Evolutionary conservation across 2,113 vertebrate genomes (phyloP).

Genomic region (Phasianus colchicus): DNA sequence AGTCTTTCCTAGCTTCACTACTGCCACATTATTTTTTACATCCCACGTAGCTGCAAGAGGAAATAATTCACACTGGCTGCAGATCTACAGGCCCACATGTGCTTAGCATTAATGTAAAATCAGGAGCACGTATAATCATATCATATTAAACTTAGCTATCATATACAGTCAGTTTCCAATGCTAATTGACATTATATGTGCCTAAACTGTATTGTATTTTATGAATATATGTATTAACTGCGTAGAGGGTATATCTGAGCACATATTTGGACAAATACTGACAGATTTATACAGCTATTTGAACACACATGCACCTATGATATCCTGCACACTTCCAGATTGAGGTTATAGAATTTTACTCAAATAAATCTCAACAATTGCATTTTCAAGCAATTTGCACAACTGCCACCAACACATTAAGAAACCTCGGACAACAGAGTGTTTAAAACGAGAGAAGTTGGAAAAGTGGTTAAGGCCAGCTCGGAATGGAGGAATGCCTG

Average conservation of each 20-base stretch:
- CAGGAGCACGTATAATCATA: neutral
- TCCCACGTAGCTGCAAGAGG: neutral
- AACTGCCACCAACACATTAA: neutral
- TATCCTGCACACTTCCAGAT: accelerated
- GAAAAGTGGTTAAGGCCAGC: constrained; percentile 34
- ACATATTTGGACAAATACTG: neutral
- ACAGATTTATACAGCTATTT: neutral
- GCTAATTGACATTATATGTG: neutral
- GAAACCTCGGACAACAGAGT: neutral
- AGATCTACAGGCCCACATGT: constrained; percentile 7
- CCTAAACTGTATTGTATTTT: neutral
- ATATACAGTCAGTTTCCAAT: neutral
- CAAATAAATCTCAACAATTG: neutral
- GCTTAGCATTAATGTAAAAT: constrained; percentile 35
- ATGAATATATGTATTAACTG: neutral
- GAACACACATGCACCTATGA: neutral
- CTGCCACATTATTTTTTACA: constrained; percentile 7
- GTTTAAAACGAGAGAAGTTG: constrained; percentile 7
- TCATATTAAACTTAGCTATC: neutral
- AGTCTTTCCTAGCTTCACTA: neutral
- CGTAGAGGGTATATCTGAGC: neutral
- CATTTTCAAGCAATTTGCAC: neutral
- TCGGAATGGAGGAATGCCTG: constrained; percentile 46
- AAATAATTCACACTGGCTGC: constrained; percentile 20
- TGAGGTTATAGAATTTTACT: neutral